These are phyloP conservation scores for Notospermus geniculatus DNA, from an alignment of 1,140 invertebrate genomes.

Conservation along the genomic window DNA sequence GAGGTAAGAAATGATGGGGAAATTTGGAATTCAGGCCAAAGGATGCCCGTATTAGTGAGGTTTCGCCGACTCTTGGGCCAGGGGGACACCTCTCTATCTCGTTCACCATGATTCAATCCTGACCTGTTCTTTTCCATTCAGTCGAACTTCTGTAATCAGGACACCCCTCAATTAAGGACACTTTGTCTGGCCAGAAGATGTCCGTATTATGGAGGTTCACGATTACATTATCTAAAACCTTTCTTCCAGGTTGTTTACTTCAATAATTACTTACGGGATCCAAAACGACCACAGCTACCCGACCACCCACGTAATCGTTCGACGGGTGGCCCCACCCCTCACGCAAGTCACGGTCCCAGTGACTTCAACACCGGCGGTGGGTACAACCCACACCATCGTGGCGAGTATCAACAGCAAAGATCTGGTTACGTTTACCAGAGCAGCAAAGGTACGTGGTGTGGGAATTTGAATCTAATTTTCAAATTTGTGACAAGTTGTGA, in stretches of 20 bases:
- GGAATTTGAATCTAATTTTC: neutral
- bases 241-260: constrained; percentile 73
- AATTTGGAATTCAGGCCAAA: too few species aligned
- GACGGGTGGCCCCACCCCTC: constrained; percentile 13
- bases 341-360: constrained; percentile 7
- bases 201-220: too few species aligned
- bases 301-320: constrained; percentile 73
- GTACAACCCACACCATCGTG: constrained; percentile 15
- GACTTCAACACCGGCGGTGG: constrained; percentile 8
- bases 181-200: too few species aligned
- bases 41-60: too few species aligned
- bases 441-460: neutral
- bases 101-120: too few species aligned
- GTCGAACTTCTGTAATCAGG: too few species aligned
- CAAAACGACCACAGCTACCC: constrained; percentile 88
- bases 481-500: too few species aligned
- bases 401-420: neutral
- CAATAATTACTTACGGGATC: constrained; percentile 95
- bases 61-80: too few species aligned
- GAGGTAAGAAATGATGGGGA: constrained; percentile 77
- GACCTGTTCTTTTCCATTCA: too few species aligned
- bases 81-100: too few species aligned
- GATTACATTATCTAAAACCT: neutral
- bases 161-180: too few species aligned
- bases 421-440: neutral